Base-by-base conservation (phyloP, 1,140 invertebrate genomes). In the Chironomus striatipennis region DNA sequence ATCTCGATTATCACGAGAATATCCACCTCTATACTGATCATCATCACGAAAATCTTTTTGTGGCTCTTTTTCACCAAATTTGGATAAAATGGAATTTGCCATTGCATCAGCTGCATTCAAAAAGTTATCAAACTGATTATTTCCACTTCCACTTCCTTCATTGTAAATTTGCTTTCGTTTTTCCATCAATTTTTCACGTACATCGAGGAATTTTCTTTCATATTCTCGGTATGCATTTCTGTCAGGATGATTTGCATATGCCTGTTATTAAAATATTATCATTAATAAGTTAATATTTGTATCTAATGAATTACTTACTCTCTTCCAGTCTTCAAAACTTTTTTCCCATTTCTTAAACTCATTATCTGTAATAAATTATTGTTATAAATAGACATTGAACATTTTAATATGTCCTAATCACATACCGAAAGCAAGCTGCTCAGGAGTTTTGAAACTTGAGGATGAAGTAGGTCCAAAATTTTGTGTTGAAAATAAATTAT, bases 281-380 rank as follows among this genome's bases (percentile, higher is more conserved):
- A 57, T 57, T 57, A 57, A 15, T 12, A 10, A 57, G 1, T 15
- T 1, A 57, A 15, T 15, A 12, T 12, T 57, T n/a, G 12, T n/a
- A 15, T 47, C 9, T 8, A 15, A 12, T 57, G n/a, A 1, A n/a
- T 15, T n/a, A 15, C 12, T 94, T 79, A 92, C 90, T 75, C 88
- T 86, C 80, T 91, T 92, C 93, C 93, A 94, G 77, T 90, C 90
- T 77, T 91, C 89, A 79, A 94, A 93, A 78, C 93, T 90, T 76
- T 90, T 87, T 82, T 94, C 92, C 92, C 92, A 94, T 78, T 91
- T 89, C 79, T 89, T 87, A 79, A 94, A 94, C 78, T 93, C 88
- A 74, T 88, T 87, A 79, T 93, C 91, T 57, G 47, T 4, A 57
- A 15, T 57, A n/a, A 57, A 12, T 5, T 5, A 57, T 57, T 57